phyloP scores from a whole-genome alignment of 2,797 vertebrate species.

The Serranus cabrilla region DNA sequence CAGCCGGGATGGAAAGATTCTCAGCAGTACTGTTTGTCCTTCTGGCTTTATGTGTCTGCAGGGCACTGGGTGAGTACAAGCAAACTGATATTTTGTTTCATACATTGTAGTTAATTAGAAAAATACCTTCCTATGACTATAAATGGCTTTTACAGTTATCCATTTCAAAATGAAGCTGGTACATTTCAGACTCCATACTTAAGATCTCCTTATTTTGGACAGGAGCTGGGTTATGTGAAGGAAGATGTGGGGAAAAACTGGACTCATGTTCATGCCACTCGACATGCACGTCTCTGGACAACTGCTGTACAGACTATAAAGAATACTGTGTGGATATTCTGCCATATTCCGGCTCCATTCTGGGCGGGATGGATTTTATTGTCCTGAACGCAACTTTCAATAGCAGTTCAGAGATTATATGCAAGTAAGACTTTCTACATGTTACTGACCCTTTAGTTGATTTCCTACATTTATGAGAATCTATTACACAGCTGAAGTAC shows the following conservation, averaged over 20 bases:
- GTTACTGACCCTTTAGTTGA: neutral
- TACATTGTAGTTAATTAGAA: neutral
- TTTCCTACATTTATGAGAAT: neutral
- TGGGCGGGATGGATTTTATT: constrained; percentile 91
- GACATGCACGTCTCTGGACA: constrained; percentile 85
- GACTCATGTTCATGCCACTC: constrained; percentile 90
- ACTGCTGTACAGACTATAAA: constrained; percentile 89
- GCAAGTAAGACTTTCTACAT: constrained; percentile 84
- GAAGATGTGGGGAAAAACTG: constrained; percentile 80
- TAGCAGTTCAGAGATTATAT: constrained; percentile 74
- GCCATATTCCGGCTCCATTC: constrained; percentile 91
- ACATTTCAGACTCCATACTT: neutral
- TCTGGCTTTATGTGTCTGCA: constrained; percentile 56
- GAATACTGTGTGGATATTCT: constrained; percentile 87
- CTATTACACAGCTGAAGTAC: neutral
- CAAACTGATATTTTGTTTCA: neutral
- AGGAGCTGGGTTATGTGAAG: constrained; percentile 87
- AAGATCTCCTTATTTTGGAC: constrained; percentile 2
- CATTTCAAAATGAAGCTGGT: neutral
- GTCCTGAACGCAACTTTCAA: constrained; percentile 78
- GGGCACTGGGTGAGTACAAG: constrained; percentile 60
- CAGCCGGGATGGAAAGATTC: constrained; percentile 53
- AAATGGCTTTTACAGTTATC: neutral
- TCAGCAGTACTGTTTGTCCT: constrained; percentile 41
- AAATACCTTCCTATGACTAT: neutral